Evolutionary conservation across 2,113 vertebrate genomes (phyloP).

Genomic region (Brachyhypopomus occidentalis): DNA sequence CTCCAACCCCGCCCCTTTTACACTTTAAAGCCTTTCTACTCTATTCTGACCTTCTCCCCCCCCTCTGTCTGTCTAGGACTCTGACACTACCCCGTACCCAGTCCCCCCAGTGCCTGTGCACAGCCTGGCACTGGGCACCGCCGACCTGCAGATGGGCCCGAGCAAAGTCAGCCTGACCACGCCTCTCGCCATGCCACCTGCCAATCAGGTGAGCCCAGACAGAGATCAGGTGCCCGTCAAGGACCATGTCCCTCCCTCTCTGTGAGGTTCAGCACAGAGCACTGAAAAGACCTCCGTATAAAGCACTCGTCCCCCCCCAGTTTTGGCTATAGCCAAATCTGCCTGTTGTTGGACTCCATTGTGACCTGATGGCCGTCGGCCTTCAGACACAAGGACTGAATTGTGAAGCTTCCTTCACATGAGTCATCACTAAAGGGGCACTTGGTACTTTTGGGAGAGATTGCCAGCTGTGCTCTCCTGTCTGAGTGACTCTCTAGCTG

Average conservation of each 20-base stretch:
- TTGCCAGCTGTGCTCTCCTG: background rate
- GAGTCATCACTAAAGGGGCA: too few species aligned
- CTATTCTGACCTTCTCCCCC: background rate
- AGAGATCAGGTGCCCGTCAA: background rate
- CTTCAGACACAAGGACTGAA: too few species aligned
- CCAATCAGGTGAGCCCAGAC: slow-evolving; percentile 80
- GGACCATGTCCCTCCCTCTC: background rate
- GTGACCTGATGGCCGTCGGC: too few species aligned
- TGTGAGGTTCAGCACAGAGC: background rate
- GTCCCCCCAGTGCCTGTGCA: slow-evolving; percentile 81
- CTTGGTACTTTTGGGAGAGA: too few species aligned
- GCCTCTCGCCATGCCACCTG: slow-evolving; percentile 81
- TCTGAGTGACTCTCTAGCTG: background rate
- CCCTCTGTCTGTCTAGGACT: slow-evolving; percentile 80
- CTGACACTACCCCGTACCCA: slow-evolving; percentile 85
- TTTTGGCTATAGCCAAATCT: too few species aligned
- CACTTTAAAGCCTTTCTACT: too few species aligned
- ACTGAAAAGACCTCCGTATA: too few species aligned
- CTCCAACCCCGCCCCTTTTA: background rate
- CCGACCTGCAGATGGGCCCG: slow-evolving; percentile 78
- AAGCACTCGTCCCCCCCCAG: too few species aligned
- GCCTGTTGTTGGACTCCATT: too few species aligned
- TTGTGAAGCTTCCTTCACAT: too few species aligned
- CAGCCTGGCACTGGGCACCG: slow-evolving; percentile 78
- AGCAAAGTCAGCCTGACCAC: slow-evolving; percentile 80